Evolutionary conservation across 2,113 vertebrate species (phyloP).

Genomic region (Brachyhypopomus occidentalis): DNA sequence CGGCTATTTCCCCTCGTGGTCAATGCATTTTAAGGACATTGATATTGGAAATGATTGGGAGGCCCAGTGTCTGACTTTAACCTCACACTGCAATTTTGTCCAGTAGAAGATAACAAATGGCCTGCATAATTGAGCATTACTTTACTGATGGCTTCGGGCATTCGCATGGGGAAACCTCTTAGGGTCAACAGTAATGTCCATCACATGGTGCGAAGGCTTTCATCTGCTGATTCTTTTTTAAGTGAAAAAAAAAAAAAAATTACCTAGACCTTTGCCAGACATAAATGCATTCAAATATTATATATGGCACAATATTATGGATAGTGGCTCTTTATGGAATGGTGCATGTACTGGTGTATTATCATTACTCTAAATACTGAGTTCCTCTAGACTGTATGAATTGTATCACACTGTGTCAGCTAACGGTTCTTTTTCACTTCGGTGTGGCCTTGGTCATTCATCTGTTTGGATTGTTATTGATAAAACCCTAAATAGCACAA

Average conservation of each 20-base stretch:
- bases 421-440: too few relatives aligned
- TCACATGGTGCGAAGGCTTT: slow-evolving; percentile 61
- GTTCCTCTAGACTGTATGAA: neutral
- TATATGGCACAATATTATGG: neutral
- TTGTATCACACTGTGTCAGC: too few relatives aligned
- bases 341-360: neutral
- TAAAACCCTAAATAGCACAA: too few relatives aligned
- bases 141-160: slow-evolving; percentile 78
- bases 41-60: slow-evolving; percentile 93
- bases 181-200: slow-evolving; percentile 69
- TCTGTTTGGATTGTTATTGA: too few relatives aligned
- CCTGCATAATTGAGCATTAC: slow-evolving; percentile 86
- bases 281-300: slow-evolving; percentile 3
- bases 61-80: slow-evolving; percentile 81
- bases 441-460: too few relatives aligned
- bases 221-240: slow-evolving; percentile 68
- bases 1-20: slow-evolving; percentile 82
- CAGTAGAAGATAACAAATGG: slow-evolving; percentile 85
- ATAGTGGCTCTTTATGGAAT: neutral
- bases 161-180: slow-evolving; percentile 58
- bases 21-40: slow-evolving; percentile 88
- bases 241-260: slow-evolving; percentile 65
- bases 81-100: slow-evolving; percentile 82
- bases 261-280: neutral
- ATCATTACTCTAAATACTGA: neutral